phyloP scores from a whole-genome alignment of 1,140 invertebrate genomes.

The Lutraria rhynchaena region DNA sequence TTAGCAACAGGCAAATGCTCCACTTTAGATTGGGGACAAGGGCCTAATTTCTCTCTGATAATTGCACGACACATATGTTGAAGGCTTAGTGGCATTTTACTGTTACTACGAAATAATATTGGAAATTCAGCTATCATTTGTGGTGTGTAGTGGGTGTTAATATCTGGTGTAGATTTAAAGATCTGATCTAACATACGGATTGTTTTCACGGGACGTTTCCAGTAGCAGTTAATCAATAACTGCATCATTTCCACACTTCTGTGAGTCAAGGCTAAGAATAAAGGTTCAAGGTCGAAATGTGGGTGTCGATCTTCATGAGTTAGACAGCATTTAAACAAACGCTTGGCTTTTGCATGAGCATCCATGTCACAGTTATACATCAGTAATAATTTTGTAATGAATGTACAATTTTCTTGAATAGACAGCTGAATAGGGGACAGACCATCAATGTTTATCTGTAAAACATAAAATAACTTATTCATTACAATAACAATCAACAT shows the following conservation, averaged over 20 bases:
- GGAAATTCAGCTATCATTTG: slow-evolving; percentile 68
- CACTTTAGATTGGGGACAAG: slow-evolving; percentile 18
- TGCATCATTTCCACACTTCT: slow-evolving; percentile 75
- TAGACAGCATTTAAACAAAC: slow-evolving; percentile 74
- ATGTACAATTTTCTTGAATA: slow-evolving; percentile 70
- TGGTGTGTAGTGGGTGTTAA: slow-evolving; percentile 66
- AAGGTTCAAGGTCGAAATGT: slow-evolving; percentile 78
- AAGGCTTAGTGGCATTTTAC: slow-evolving; percentile 19
- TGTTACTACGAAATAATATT: slow-evolving; percentile 4
- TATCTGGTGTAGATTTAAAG: slow-evolving; percentile 64
- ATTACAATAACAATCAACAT: too few relatives aligned
- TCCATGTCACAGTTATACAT: slow-evolving; percentile 77
- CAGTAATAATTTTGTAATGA: slow-evolving; percentile 71
- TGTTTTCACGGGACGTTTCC: slow-evolving; percentile 60
- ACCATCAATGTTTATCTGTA: slow-evolving; percentile 77
- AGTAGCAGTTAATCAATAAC: slow-evolving; percentile 74
- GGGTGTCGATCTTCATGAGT: slow-evolving; percentile 78
- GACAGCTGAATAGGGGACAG: slow-evolving; percentile 76
- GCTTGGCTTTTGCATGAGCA: slow-evolving; percentile 69
- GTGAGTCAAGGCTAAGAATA: slow-evolving; percentile 78
- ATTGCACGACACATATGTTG: slow-evolving; percentile 44
- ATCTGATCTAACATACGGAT: slow-evolving; percentile 69
- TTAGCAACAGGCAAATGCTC: slow-evolving; percentile 42
- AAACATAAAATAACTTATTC: too few relatives aligned
- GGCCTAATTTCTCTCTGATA: slow-evolving; percentile 27